A percentile compares a stretch with the other conserved stretches of the same genome.
Conservation (phyloP, 2,797 vertebrate species). For the Brotula barbata region DNA sequence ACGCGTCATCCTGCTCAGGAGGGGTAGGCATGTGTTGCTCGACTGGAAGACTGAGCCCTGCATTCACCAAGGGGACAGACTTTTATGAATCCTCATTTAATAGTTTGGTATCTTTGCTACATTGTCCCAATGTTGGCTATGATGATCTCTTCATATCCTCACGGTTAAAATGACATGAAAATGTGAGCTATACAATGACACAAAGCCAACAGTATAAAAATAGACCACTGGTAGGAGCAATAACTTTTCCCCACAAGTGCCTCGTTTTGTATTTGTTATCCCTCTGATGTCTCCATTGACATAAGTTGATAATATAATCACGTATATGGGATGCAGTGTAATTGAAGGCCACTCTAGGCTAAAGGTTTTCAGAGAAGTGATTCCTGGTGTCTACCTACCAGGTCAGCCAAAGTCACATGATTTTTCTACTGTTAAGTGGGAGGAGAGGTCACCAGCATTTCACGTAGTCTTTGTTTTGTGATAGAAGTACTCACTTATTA, state of each 20-base stretch:
- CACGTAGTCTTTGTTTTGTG: not conserved
- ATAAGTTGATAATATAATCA: constrained; percentile 4
- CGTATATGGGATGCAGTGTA: not conserved
- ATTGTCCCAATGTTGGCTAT: not conserved
- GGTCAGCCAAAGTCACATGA: too few relatives aligned
- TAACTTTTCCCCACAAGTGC: constrained; percentile 1
- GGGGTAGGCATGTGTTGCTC: not conserved
- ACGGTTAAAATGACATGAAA: constrained; percentile 25
- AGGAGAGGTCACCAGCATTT: not conserved
- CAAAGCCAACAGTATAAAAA: constrained; percentile 9
- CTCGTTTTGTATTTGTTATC: constrained; percentile 37
- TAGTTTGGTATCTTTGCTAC: constrained; percentile 1
- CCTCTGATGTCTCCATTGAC: constrained; percentile 1
- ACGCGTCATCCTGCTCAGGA: not conserved
- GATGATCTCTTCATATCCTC: constrained; percentile 1
- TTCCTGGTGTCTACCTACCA: too few relatives aligned
- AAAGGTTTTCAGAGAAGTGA: too few relatives aligned
- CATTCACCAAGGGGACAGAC: not conserved
- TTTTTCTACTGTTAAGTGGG: not conserved
- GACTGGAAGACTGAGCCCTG: constrained; percentile 1
- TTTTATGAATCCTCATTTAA: not conserved
- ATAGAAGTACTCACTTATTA: too few relatives aligned
- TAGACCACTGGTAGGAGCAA: not conserved
- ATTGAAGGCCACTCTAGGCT: not conserved
- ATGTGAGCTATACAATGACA: not conserved